Percentiles rank a stretch among this genome's conserved stretches.
These are phyloP conservation scores for Tenthredo amoena DNA, from an alignment of 2,888 invertebrate genomes.

Conservation along the genomic window DNA sequence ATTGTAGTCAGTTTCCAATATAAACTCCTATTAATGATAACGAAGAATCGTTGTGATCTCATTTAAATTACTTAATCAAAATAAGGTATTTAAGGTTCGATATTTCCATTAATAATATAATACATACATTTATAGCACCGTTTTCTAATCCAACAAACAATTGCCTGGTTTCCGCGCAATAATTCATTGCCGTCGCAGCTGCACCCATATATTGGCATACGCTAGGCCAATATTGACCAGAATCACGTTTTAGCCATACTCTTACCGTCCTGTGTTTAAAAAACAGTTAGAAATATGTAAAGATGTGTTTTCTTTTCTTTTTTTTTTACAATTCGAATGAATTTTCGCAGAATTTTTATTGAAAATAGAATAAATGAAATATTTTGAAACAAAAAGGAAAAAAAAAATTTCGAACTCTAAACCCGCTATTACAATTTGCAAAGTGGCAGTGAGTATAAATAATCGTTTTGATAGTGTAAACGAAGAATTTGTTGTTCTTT, in stretches of 20 bases:
- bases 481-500: neutral
- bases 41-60: neutral
- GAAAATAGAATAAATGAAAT: neutral
- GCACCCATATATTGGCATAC: constrained; percentile 98
- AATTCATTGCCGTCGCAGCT: constrained; percentile 94
- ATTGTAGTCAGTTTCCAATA: constrained; percentile 96
- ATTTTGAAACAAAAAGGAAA: neutral
- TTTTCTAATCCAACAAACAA: constrained; percentile 98
- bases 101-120: neutral
- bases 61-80: neutral
- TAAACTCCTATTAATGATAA: constrained; percentile 85
- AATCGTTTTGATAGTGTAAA: neutral
- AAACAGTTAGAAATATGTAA: neutral
- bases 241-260: constrained; percentile 98
- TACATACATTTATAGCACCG: constrained; percentile 87
- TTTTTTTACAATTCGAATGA: neutral
- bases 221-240: constrained; percentile 99
- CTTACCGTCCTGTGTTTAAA: constrained; percentile 88
- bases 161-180: constrained; percentile 91
- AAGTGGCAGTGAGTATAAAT: neutral
- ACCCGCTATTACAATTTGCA: neutral
- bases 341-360: neutral
- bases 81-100: neutral
- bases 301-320: too few species aligned
- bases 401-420: neutral